phyloP scores from a whole-genome alignment of 2,888 invertebrate genomes.

The Drosophila pseudotalamancana region DNA sequence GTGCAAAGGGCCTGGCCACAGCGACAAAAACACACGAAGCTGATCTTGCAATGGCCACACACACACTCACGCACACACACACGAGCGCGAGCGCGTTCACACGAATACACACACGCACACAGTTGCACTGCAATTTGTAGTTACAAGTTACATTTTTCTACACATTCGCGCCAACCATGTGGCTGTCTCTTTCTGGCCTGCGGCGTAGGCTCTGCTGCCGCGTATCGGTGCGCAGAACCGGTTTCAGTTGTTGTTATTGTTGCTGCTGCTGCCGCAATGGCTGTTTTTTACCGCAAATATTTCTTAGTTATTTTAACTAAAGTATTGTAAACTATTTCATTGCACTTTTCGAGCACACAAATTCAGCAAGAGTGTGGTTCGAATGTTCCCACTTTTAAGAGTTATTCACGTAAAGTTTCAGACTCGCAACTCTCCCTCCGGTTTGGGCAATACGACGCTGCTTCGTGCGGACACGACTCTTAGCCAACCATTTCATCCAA shows the following conservation, averaged over 20 bases:
- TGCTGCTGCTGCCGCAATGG: constrained; percentile 46
- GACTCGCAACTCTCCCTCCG: constrained; percentile 54
- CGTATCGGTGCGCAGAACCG: constrained; percentile 67
- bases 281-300: constrained; percentile 41
- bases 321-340: constrained; percentile 33
- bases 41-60: constrained; percentile 62
- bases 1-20: constrained; percentile 29
- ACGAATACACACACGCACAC: constrained; percentile 20
- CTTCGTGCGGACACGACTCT: constrained; percentile 75
- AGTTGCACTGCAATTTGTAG: constrained; percentile 71
- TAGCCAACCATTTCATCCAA: constrained; percentile 82
- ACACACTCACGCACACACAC: constrained; percentile 21
- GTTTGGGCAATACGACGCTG: constrained; percentile 51
- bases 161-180: constrained; percentile 52
- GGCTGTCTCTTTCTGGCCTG: constrained; percentile 71
- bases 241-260: constrained; percentile 53
- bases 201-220: constrained; percentile 38
- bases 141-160: constrained; percentile 70
- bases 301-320: constrained; percentile 31
- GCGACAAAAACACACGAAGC: constrained; percentile 42
- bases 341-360: constrained; percentile 28
- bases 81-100: too few species aligned
- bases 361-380: too few species aligned
- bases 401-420: constrained; percentile 15
- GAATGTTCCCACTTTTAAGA: constrained; percentile 4